Evolutionary conservation across 92 coral and sea anemone genomes (phyloP), one percentile per base, ranked within the genome.

Genomic region (Nematostella vectensis): DNA sequence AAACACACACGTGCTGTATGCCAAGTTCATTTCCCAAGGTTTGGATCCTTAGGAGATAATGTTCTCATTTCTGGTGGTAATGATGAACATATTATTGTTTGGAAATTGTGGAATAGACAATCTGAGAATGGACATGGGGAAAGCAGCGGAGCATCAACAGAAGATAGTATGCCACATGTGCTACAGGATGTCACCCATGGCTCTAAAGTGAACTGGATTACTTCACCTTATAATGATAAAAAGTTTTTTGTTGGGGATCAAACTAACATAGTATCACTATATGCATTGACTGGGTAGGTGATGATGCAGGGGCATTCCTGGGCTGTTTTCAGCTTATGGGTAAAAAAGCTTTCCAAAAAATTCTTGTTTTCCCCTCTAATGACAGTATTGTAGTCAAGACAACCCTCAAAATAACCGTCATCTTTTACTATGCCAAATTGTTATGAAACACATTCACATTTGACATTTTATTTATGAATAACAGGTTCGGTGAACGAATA

Each of bases 151-250:
- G 42, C 40, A 19, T 17, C 58, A 37, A 45, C 51, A 45, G 4
- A 11, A 45, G 11, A 8, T 9, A 10, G 18, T 10, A 17, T 17
- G 4, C 6, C 15, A 6, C 40, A 33, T 33, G 42, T 36, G 42
- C 8, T 36, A 8, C 42, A 36, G 42, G 59, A 75, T 37, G 65
- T 72, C 26, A n/a, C 55, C 24, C 96, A 83, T 78, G 82, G 74
- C 17, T 74, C 89, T 11, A 93, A 93, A 72, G 59, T 80, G 25
- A 93, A 86, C 72, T 93, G 96, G 96, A 61, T 93, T 8, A 49
- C 77, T 58, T 75, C 93, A 51, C 55, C 72, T 69, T 67, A 66
- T 19, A 44, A 26, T 1, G 33, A 70, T 11, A 61, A 79, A 19
- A 19, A 69, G 23, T 48, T 85, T 40, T 86, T 74, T 72, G 78